Evolutionary conservation across 2,797 vertebrate genomes (phyloP), one percentile per base, ranked within the genome.

Genomic region (Spinus pinus): DNA sequence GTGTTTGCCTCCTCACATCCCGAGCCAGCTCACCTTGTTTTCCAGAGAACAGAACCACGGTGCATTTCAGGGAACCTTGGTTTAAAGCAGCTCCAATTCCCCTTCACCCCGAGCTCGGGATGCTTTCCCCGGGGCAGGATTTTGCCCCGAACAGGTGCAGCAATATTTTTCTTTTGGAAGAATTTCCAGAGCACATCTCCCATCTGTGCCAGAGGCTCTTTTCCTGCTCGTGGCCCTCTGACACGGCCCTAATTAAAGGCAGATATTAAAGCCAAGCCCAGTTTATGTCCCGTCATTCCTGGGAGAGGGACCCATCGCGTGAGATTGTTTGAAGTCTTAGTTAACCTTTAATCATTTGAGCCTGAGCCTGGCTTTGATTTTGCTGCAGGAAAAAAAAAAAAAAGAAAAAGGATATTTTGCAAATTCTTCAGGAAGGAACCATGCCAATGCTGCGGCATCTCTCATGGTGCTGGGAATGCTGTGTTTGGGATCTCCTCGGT

Each of bases 101-200:
- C 17, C 92, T 84, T 94, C 91, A 24, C 74, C 82, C 93, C 66
- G 11, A 80, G 27, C 82, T 82, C 10, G 9, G 93, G 75, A 64
- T 18, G 4, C 92, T 82, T 73, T 87, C 79, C 88, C 73, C 6
- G 5, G 46, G 23, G 20, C 15, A n/a, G 49, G 30, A 1, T 42
- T 74, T 74, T 90, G 83, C 78, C 71, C 78, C 44, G 41, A 96
- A 61, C 96, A 96, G 95, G 93, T 95, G 96, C 89, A 94, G 94
- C 70, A 56, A 51, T 81, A 25, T 74, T 89, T 73, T 69, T 46
- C 74, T 84, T 90, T 58, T 71, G 3, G 0, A 49, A n/a, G 92
- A 37, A 28, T 79, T 86, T 88, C 57, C 90, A 91, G 71, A 7
- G 67, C 5, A 46, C 67, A 67, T 86, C 70, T 80, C 95, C 70